A percentile compares a stretch with the other conserved stretches of the same genome.
Evolutionary conservation across 1,140 invertebrate genomes (phyloP).

Genomic region (Nymphalis io): DNA sequence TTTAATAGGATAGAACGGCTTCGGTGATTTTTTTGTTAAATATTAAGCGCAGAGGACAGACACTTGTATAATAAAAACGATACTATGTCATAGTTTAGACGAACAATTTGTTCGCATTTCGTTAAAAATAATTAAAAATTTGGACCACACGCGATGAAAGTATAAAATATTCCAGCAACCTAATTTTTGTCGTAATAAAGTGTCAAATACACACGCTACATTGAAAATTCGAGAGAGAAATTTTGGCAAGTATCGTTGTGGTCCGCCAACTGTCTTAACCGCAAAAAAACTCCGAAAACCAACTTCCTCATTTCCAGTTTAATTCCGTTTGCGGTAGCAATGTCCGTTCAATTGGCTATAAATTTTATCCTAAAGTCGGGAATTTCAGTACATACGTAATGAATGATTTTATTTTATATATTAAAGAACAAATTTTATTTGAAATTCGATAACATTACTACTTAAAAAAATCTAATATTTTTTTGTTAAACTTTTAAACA

Average conservation of each 20-base stretch:
- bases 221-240: conserved; percentile 39
- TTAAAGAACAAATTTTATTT: not conserved
- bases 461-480: too few relatives aligned
- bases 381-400: not conserved
- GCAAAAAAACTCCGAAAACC: conserved; percentile 38
- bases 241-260: conserved; percentile 44
- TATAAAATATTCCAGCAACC: not conserved
- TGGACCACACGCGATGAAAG: too few relatives aligned
- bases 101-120: too few relatives aligned
- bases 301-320: conserved; percentile 34
- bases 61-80: too few relatives aligned
- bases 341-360: conserved; percentile 17
- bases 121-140: too few relatives aligned
- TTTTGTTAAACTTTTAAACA: too few relatives aligned
- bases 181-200: conserved; percentile 8
- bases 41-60: too few relatives aligned
- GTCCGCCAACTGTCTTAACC: conserved; percentile 42
- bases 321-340: conserved; percentile 31
- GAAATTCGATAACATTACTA: too few relatives aligned
- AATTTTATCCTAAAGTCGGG: conserved; percentile 24
- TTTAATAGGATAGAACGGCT: too few relatives aligned
- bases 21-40: too few relatives aligned
- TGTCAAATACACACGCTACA: conserved; percentile 23
- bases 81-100: too few relatives aligned
- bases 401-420: not conserved